A percentile compares a stretch with the other conserved stretches of the same genome.
Evolutionary conservation across 2,888 invertebrate genomes (phyloP).

Genomic region (Phaedon cochleariae): DNA sequence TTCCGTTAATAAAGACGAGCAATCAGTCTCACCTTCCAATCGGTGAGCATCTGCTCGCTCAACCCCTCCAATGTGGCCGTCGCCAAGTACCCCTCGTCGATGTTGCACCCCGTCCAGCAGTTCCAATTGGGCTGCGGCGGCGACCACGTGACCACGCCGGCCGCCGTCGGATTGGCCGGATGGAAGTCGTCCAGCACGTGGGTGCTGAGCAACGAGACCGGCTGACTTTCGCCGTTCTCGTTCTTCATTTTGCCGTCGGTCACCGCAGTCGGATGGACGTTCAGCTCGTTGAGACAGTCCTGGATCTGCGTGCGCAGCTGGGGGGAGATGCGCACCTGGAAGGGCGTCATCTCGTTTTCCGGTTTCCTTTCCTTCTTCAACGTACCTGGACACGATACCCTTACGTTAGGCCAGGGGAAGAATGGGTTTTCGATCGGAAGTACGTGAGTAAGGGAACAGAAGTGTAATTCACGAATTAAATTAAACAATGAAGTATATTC

Average conservation of each 20-base stretch:
- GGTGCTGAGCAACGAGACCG: conserved; percentile 62
- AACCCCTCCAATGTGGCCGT: conserved; percentile 72
- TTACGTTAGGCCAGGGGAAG: too few relatives aligned
- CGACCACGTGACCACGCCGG: conserved; percentile 93
- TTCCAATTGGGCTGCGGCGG: conserved; percentile 98
- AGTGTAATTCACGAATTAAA: too few relatives aligned
- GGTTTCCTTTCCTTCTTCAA: conserved; percentile 79
- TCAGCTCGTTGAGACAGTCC: conserved; percentile 57
- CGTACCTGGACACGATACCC: conserved; percentile 64
- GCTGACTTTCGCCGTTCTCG: conserved; percentile 38
- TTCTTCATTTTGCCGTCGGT: conserved; percentile 29
- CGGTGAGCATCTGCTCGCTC: conserved; percentile 77
- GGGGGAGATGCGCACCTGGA: conserved; percentile 79
- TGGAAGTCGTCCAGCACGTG: conserved; percentile 69
- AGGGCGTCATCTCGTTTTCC: conserved; percentile 78
- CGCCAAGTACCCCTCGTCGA: conserved; percentile 87
- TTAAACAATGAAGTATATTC: too few relatives aligned
- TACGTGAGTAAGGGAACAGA: too few relatives aligned
- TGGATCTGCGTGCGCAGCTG: conserved; percentile 71
- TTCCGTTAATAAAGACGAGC: too few relatives aligned
- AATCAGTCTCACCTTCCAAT: conserved; percentile 67
- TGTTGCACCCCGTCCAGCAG: conserved; percentile 95
- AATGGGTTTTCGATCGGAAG: too few relatives aligned
- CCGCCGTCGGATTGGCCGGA: conserved; percentile 64
- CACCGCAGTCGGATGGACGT: conserved; percentile 53